phyloP scores from a whole-genome alignment of 2,888 invertebrate genomes.

The Antitype chi region DNA sequence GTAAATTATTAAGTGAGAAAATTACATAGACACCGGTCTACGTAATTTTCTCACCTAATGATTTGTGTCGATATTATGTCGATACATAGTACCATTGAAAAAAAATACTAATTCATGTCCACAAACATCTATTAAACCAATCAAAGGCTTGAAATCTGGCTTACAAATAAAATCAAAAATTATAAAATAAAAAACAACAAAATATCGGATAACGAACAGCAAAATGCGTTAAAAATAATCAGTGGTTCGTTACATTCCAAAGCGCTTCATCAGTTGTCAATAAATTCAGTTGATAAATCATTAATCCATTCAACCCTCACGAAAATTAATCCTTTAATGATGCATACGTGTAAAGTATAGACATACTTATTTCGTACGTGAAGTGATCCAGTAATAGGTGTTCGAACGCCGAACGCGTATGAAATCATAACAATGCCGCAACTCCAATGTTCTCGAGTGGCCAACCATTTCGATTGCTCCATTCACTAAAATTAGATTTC shows the following conservation, averaged over 20 bases:
- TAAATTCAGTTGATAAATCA: background rate
- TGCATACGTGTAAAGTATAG: slow-evolving; percentile 18
- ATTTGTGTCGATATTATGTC: too few relatives aligned
- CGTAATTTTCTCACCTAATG: too few relatives aligned
- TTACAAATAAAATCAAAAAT: background rate
- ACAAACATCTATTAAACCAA: background rate
- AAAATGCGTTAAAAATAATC: background rate
- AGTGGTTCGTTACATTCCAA: background rate
- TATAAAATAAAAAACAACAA: too few relatives aligned
- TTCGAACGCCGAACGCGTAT: slow-evolving; percentile 41
- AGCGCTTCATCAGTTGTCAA: background rate
- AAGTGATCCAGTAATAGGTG: slow-evolving; percentile 41
- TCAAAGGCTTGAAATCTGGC: background rate
- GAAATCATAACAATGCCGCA: slow-evolving; percentile 64
- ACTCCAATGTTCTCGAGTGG: slow-evolving; percentile 58
- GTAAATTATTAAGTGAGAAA: background rate
- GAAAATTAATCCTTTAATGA: slow-evolving; percentile 9
- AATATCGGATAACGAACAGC: background rate
- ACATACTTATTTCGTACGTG: slow-evolving; percentile 34
- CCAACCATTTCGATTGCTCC: slow-evolving; percentile 63
- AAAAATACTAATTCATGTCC: too few relatives aligned
- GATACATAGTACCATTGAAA: too few relatives aligned
- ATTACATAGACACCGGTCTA: background rate
- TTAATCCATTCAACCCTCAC: background rate
- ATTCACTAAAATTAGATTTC: slow-evolving; percentile 72